Base-by-base conservation (phyloP, 2,888 invertebrate genomes). In the Ferdinandea cuprea region DNA sequence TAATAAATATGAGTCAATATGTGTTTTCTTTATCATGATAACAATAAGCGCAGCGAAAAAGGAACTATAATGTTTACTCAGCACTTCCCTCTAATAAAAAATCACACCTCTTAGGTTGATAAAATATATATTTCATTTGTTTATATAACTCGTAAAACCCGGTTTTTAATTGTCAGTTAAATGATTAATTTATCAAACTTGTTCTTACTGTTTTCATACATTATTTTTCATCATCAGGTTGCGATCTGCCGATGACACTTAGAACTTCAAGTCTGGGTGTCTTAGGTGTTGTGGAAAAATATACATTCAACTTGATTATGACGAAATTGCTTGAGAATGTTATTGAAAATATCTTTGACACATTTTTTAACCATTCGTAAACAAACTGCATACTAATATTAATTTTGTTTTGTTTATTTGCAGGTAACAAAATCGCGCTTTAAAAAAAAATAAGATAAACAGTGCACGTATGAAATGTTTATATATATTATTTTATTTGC, bases 161-260 rank as follows among this genome's bases (percentile, higher is more conserved):
- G 28, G 17, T 28, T 65, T 50, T 50, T n/a, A 44, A 50, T 50
- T 65, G 50, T 50, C 65, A 65, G 25, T n/a, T 9, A 15, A 21
- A n/a, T 69, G 69, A 59, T 59, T 59, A 69, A 69, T 69, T 40
- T 37, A 40, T 58, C 13, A 69, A 58, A 58, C 58, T 58, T 69
- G 48, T 48, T 48, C n/a, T n/a, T n/a, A n/a, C n/a, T n/a, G n/a
- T 37, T 30, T 19, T 30, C 44, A 30, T 44, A 56, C 40, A n/a
- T 37, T 28, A 13, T 30, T 19, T 32, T 19, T 19, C 3, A 30
- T 30, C 5, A 58, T 28, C 30, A n/a, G 9, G 2, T 65, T 65
- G n/a, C 58, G 58, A 58, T 69, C 69, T 69, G 58, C 25, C 69
- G 69, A 58, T 48, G 69, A 58, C 69, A 58, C 58, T 46, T 37